Conservation (phyloP, 2,888 invertebrate species). For the Melipona bicolor region DNA sequence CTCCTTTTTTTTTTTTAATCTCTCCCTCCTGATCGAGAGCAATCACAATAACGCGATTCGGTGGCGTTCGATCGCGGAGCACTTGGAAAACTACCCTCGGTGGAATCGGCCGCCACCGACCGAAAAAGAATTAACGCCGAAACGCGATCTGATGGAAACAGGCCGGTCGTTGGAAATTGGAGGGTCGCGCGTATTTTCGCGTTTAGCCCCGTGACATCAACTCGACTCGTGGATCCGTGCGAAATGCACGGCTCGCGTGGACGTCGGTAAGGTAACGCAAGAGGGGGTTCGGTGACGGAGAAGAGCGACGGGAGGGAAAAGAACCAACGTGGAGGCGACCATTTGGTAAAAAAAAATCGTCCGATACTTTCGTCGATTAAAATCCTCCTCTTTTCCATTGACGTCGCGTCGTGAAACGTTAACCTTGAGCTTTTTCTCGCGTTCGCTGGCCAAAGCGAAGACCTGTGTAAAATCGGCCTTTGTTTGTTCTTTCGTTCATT, state of each 20-base stretch:
- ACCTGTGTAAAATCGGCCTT: slow-evolving; percentile 14
- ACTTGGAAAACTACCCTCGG: slow-evolving; percentile 47
- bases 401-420: no score
- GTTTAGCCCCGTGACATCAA: neutral
- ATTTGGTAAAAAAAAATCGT: slow-evolving; percentile 4
- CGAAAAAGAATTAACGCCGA: slow-evolving; percentile 59
- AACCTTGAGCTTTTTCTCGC: neutral
- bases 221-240: no score
- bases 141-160: slow-evolving; percentile 35
- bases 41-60: slow-evolving; percentile 62
- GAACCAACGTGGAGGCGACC: slow-evolving; percentile 11
- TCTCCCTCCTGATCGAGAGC: slow-evolving; percentile 64
- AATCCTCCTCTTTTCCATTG: neutral
- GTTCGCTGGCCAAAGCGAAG: slow-evolving; percentile 11
- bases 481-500: slow-evolving; percentile 41
- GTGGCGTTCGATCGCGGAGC: slow-evolving; percentile 62
- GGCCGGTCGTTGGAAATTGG: neutral
- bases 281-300: neutral
- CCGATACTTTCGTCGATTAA: slow-evolving; percentile 18
- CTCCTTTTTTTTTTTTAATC: slow-evolving; percentile 46
- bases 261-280: neutral
- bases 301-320: neutral
- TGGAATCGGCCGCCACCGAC: slow-evolving; percentile 55
- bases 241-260: neutral
- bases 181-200: slow-evolving; percentile 21